Conservation (phyloP, 2,888 invertebrate genomes). For the Teinopalpus imperialis region DNA sequence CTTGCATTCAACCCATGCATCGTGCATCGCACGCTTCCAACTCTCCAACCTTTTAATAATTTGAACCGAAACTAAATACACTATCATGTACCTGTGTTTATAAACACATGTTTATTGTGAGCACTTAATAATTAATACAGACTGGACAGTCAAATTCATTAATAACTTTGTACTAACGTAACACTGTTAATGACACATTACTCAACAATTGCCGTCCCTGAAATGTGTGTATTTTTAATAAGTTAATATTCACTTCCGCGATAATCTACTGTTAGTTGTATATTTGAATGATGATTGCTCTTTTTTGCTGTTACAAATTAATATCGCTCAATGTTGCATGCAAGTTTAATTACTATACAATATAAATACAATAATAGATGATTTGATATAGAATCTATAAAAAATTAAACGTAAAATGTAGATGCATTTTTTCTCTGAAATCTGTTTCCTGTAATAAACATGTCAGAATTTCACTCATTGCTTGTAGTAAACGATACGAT, state of each 20-base stretch:
- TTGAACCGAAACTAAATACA: slow-evolving; percentile 21
- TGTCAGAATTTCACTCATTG: slow-evolving; percentile 15
- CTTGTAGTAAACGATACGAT: slow-evolving; percentile 20
- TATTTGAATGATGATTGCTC: slow-evolving; percentile 8
- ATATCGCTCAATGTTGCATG: slow-evolving; percentile 62
- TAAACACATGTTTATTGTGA: too few relatives aligned
- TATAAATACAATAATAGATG: slow-evolving; percentile 6
- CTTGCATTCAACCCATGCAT: slow-evolving; percentile 66
- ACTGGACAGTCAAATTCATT: background rate
- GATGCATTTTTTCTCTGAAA: slow-evolving; percentile 5
- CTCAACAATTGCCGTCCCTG: slow-evolving; percentile 5
- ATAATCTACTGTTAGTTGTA: background rate
- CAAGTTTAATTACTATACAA: slow-evolving; percentile 33
- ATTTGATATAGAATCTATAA: too few relatives aligned
- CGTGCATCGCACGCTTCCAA: slow-evolving; percentile 71
- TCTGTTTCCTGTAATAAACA: slow-evolving; percentile 4
- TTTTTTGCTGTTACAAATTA: slow-evolving; percentile 29
- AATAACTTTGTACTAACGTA: slow-evolving; percentile 12
- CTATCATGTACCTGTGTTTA: slow-evolving; percentile 13
- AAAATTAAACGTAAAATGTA: slow-evolving; percentile 1
- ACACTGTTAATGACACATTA: slow-evolving; percentile 1
- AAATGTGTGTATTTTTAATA: slow-evolving; percentile 7
- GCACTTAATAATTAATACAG: background rate
- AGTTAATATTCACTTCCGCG: slow-evolving; percentile 2
- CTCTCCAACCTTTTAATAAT: slow-evolving; percentile 38